phyloP scores from a whole-genome alignment of 2,113 vertebrate species.

The Anser cygnoides region DNA sequence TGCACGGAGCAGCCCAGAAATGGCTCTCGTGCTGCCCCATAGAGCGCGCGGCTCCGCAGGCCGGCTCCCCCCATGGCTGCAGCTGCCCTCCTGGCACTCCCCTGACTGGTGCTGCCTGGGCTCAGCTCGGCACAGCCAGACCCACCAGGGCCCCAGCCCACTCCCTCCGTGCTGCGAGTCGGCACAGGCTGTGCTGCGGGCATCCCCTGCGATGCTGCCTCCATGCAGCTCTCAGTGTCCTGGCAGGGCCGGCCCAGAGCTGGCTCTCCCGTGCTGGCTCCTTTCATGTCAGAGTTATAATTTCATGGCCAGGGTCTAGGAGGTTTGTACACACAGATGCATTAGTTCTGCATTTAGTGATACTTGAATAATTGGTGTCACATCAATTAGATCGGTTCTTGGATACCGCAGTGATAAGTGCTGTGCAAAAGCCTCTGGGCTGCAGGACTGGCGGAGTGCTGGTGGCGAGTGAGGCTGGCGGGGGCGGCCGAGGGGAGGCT shows the following conservation, averaged over 20 bases:
- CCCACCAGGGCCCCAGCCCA: not conserved
- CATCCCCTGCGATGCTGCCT: accelerated
- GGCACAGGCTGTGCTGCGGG: not conserved
- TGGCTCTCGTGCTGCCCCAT: not conserved
- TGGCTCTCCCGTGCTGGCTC: not conserved
- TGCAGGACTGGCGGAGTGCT: not conserved
- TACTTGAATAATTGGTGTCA: conserved; percentile 61
- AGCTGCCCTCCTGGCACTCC: not conserved
- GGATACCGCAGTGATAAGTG: not conserved
- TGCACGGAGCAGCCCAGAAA: not conserved
- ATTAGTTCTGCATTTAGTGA: conserved; percentile 48
- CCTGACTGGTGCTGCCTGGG: not conserved
- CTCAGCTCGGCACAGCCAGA: accelerated
- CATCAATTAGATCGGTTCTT: conserved; percentile 26
- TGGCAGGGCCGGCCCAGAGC: not conserved
- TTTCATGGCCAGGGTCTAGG: not conserved
- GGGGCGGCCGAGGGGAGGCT: not conserved
- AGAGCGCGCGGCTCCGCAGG: not conserved
- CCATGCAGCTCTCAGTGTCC: accelerated
- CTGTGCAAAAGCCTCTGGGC: not conserved
- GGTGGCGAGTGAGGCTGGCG: accelerated
- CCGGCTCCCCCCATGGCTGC: accelerated
- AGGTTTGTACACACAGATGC: conserved; percentile 21
- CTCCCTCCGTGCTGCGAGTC: not conserved
- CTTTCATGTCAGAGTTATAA: not conserved